Evolutionary conservation across 2,113 vertebrate genomes (phyloP), one percentile per base, ranked within the genome.

Genomic region (Columba janthina): DNA sequence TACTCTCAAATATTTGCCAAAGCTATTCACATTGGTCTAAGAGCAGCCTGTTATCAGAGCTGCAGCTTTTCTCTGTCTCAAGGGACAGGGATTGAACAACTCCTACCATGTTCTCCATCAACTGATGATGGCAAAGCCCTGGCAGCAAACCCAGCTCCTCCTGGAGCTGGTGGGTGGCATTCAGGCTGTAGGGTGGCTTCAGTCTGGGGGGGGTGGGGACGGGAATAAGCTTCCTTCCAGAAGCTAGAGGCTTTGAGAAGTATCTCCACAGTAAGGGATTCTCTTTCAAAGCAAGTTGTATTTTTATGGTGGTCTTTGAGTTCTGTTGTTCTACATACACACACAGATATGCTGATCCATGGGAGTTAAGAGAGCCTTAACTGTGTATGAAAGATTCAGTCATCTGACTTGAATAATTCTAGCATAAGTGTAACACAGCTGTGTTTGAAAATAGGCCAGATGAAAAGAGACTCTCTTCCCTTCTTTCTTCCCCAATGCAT

Each of bases 381-480:
- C 51, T 86, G 69, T 70, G 26, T 34, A 12, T 3, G 2, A 74
- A 54, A 74, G 31, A 56, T 77, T 77, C n/a, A 50, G 62, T 88
- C 19, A 15, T 79, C 50, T 91, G 80, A 82, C 48, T 88, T 60
- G 32, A 94, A 38, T 79, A 72, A 76, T 88, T 72, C 32, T 38
- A 69, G 32, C 18, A 42, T 76, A 22, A 92, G 92, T 72, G 70
- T 67, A 66, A 38, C 10, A 18, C 18, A 64, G 53, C 66, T 85
- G 21, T 83, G 53, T 90, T 88, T 85, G 82, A 94, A 92, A 94
- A 82, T 14, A 72, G 54, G 20, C 13, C 25, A 36, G 38, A 34
- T 78, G 48, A 78, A 83, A 11, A 85, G 56, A 60, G 20, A 36
- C 0, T 1, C 4, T 53, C 32, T 61, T 20, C 11, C 74, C 44